A percentile compares a stretch with the other conserved stretches of the same genome.
phyloP scores from a whole-genome alignment of 1,140 invertebrate genomes.

The Manduca sexta region DNA sequence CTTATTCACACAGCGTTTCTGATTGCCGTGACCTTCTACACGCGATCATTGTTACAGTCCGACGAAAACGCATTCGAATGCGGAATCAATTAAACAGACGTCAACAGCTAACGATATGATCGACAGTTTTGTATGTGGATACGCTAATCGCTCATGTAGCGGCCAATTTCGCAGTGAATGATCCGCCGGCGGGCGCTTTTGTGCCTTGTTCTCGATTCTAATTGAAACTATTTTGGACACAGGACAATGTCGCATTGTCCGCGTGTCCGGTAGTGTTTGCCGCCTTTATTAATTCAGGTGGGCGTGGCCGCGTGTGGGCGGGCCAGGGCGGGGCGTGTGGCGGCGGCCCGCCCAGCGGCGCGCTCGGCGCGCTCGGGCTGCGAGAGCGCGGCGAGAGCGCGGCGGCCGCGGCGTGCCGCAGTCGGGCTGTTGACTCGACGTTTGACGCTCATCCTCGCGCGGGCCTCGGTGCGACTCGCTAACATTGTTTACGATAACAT shows the following conservation, averaged over 20 bases:
- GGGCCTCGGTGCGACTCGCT: constrained; percentile 30
- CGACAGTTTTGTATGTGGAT: constrained; percentile 16
- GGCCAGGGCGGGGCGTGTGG: constrained; percentile 35
- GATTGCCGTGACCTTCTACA: too few relatives aligned
- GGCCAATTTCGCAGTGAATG: constrained; percentile 55
- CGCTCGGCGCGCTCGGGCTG: too few relatives aligned
- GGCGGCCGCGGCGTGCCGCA: constrained; percentile 28
- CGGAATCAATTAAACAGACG: not conserved
- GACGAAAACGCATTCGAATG: constrained; percentile 2
- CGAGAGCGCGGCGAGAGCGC: constrained; percentile 26
- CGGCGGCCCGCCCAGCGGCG: constrained; percentile 43
- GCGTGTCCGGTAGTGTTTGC: constrained; percentile 69
- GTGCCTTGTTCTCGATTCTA: constrained; percentile 61
- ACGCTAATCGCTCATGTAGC: constrained; percentile 53
- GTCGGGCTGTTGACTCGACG: constrained; percentile 60
- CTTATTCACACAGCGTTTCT: too few relatives aligned
- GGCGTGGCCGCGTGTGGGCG: constrained; percentile 54
- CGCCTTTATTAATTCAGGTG: constrained; percentile 70
- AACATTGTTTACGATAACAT: constrained; percentile 28
- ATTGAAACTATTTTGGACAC: constrained; percentile 71
- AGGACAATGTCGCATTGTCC: constrained; percentile 70
- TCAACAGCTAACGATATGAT: constrained; percentile 15
- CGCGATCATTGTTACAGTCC: too few relatives aligned
- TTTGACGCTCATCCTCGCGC: constrained; percentile 45
- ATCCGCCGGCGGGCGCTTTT: constrained; percentile 51